A percentile compares a stretch with the other conserved stretches of the same genome.
phyloP scores from a whole-genome alignment of 2,113 vertebrate genomes.

The Strix aluco region DNA sequence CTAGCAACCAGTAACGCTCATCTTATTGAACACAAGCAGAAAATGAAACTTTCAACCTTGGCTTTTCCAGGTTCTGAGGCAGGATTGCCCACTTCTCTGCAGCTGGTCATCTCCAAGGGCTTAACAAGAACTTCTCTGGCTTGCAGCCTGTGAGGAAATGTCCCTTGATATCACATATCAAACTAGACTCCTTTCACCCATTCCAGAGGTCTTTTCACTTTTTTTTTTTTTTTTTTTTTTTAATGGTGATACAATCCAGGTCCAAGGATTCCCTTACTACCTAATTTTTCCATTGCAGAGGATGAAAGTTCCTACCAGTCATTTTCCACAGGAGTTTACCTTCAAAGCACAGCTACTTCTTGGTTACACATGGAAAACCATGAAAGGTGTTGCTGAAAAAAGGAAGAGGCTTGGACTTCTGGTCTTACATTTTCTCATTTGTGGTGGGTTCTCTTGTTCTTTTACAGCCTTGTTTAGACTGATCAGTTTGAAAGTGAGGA shows the following conservation, averaged over 20 bases:
- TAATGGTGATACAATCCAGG: constrained; percentile 54
- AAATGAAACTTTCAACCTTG: neutral
- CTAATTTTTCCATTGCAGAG: constrained; percentile 2
- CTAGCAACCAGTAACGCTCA: neutral
- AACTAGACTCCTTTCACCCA: neutral
- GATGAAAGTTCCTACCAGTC: neutral
- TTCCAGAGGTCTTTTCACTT: neutral
- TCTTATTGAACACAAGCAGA: neutral
- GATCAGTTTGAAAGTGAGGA: neutral
- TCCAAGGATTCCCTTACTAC: neutral
- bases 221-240: neutral
- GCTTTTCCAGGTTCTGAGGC: neutral
- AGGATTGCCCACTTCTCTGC: constrained; percentile 9
- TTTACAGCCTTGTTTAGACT: neutral
- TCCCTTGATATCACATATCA: constrained; percentile 36
- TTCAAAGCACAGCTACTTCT: neutral
- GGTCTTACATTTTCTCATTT: neutral
- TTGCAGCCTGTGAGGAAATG: constrained; percentile 26
- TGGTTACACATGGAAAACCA: neutral
- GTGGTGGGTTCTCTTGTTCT: neutral
- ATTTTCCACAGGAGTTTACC: neutral
- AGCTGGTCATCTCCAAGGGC: constrained; percentile 37
- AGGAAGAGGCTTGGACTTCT: neutral
- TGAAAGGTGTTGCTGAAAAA: neutral
- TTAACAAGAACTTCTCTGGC: constrained; percentile 43